Conservation (phyloP, 2,113 vertebrate species). For the Perca flavescens region DNA sequence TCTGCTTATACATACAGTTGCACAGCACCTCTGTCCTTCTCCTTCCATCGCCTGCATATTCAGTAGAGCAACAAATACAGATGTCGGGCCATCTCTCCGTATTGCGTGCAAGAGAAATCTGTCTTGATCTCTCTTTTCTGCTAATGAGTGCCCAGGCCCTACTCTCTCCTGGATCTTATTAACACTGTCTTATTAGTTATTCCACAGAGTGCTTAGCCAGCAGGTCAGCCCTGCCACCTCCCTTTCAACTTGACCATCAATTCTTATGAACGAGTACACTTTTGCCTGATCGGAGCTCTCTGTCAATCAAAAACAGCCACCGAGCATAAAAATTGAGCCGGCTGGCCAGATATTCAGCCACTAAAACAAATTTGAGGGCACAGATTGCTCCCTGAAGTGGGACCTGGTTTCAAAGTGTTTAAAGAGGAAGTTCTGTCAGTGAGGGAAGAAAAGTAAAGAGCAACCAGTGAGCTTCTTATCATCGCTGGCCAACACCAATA, state of each 20-base stretch:
- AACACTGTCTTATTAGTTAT: constrained; percentile 66
- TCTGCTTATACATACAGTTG: background rate
- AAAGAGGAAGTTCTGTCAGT: constrained; percentile 17
- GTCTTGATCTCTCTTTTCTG: constrained; percentile 34
- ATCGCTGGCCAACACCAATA: background rate
- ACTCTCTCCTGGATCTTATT: constrained; percentile 69
- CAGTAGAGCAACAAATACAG: constrained; percentile 12
- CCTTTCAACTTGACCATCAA: constrained; percentile 57
- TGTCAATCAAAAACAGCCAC: constrained; percentile 67
- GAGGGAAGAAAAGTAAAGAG: constrained; percentile 9
- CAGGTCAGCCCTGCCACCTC: constrained; percentile 66
- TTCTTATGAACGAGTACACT: constrained; percentile 49
- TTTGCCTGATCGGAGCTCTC: background rate
- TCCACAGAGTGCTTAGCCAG: constrained; percentile 65
- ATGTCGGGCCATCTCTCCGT: constrained; percentile 30
- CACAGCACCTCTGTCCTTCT: constrained; percentile 16
- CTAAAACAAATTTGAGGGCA: constrained; percentile 35
- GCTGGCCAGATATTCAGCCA: background rate
- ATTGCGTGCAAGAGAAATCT: constrained; percentile 35
- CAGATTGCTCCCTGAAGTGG: constrained; percentile 53
- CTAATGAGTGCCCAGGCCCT: constrained; percentile 65
- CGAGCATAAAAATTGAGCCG: background rate
- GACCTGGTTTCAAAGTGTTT: constrained; percentile 45
- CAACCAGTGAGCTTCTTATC: background rate
- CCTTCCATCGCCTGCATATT: constrained; percentile 45